These are phyloP conservation scores for Diaprepes abbreviatus DNA, from an alignment of 2,888 invertebrate species.

Conservation along the genomic window DNA sequence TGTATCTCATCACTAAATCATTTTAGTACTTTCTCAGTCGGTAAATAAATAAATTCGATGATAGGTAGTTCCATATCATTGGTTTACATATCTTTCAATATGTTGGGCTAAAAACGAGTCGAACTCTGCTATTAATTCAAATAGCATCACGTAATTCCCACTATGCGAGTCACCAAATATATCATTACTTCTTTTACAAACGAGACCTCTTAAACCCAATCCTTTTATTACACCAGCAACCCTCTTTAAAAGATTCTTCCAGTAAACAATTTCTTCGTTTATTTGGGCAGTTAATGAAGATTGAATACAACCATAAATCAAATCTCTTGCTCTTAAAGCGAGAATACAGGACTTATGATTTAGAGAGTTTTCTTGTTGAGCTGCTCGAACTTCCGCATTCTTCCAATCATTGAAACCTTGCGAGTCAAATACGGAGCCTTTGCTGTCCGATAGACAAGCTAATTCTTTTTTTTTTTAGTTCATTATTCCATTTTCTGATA, in stretches of 20 bases:
- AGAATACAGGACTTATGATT: conserved; percentile 43
- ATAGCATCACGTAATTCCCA: conserved; percentile 56
- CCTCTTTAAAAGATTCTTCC: conserved; percentile 54
- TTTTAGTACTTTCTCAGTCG: conserved; percentile 6
- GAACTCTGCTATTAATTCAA: conserved; percentile 57
- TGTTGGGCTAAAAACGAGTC: conserved; percentile 58
- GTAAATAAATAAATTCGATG: too few species aligned
- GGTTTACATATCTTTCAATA: conserved; percentile 15
- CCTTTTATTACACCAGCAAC: conserved; percentile 50
- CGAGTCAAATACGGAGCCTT: conserved; percentile 6
- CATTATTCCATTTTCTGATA: not conserved
- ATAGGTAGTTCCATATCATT: not conserved
- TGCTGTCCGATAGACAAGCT: not conserved
- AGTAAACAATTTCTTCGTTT: conserved; percentile 43
- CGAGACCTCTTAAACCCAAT: conserved; percentile 49
- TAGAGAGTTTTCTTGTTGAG: conserved; percentile 48
- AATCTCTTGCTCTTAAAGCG: conserved; percentile 21
- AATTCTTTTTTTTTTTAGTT: not conserved
- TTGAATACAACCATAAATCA: conserved; percentile 15
- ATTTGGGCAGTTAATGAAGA: conserved; percentile 24
- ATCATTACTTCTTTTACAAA: conserved; percentile 52
- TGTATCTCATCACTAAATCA: conserved; percentile 46
- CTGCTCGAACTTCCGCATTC: conserved; percentile 30
- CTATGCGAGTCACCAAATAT: conserved; percentile 52
- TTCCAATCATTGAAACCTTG: conserved; percentile 52